Conservation (phyloP, 2,888 invertebrate species). For the Hypsopygia costalis region DNA sequence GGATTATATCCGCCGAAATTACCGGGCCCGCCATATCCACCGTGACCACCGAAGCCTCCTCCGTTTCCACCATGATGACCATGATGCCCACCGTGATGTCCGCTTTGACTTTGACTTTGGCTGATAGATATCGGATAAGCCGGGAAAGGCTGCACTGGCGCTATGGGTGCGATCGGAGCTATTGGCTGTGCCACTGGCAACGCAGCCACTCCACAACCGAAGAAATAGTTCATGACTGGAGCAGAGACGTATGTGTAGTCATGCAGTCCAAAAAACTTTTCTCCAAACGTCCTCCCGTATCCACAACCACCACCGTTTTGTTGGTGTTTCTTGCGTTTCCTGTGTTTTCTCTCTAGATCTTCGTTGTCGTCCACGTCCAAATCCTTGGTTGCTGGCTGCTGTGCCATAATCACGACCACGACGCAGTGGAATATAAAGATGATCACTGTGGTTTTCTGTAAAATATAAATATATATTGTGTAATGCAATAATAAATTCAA, state of each 20-base stretch:
- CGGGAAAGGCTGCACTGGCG: slow-evolving; percentile 21
- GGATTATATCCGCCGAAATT: slow-evolving; percentile 12
- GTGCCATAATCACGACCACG: slow-evolving; percentile 28
- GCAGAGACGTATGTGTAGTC: slow-evolving; percentile 63
- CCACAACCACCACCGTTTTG: slow-evolving; percentile 37
- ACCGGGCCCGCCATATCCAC: slow-evolving; percentile 25
- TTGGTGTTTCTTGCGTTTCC: slow-evolving; percentile 55
- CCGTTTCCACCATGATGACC: slow-evolving; percentile 26
- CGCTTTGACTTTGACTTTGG: slow-evolving; percentile 25
- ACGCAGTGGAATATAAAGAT: slow-evolving; percentile 36
- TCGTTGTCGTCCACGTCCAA: slow-evolving; percentile 40
- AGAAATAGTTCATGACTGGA: slow-evolving; percentile 66
- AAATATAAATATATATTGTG: slow-evolving; percentile 8
- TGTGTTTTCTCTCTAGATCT: slow-evolving; percentile 50
- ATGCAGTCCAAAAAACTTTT: slow-evolving; percentile 46
- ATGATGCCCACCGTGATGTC: slow-evolving; percentile 22
- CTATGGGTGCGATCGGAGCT: slow-evolving; percentile 21
- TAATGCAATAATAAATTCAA: too few relatives aligned
- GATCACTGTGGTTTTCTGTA: slow-evolving; percentile 39
- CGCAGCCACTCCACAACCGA: slow-evolving; percentile 49
- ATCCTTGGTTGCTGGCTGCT: slow-evolving; percentile 41
- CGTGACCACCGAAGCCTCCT: slow-evolving; percentile 18
- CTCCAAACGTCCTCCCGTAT: slow-evolving; percentile 45
- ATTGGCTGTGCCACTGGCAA: slow-evolving; percentile 22
- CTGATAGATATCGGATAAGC: slow-evolving; percentile 26